Conservation (phyloP, 1,140 invertebrate species). For the Brachionus angularis region DNA sequence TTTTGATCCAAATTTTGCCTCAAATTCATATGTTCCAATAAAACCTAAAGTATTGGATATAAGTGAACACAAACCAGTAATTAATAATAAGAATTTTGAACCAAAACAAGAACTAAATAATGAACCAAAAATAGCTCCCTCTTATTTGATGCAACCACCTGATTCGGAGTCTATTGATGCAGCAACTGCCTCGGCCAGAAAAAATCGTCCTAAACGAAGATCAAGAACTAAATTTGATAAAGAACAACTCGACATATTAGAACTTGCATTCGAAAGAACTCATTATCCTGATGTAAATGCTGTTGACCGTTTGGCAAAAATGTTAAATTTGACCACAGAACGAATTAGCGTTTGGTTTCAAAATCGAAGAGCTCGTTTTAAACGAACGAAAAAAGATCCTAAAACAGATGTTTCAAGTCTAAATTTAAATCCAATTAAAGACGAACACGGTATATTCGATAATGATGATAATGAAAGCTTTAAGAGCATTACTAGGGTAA, state of each 20-base stretch:
- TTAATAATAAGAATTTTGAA: no score
- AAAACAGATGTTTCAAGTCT: background rate
- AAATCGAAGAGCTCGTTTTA: slow-evolving; percentile 41
- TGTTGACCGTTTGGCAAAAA: slow-evolving; percentile 13
- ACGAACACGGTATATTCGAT: background rate
- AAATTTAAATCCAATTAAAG: background rate
- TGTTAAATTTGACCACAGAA: slow-evolving; percentile 32
- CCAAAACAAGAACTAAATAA: background rate
- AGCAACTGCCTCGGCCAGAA: slow-evolving; percentile 23
- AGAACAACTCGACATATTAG: slow-evolving; percentile 36
- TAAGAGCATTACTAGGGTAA: no score
- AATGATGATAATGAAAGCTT: background rate
- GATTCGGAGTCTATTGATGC: slow-evolving; percentile 31
- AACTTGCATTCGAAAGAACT: slow-evolving; percentile 21
- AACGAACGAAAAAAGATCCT: slow-evolving; percentile 38
- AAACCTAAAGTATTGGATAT: no score
- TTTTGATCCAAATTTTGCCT: slow-evolving; percentile 18
- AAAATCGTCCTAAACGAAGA: slow-evolving; percentile 10
- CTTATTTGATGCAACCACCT: slow-evolving; percentile 38
- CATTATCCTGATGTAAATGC: slow-evolving; percentile 43
- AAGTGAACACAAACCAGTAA: no score
- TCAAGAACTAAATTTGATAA: slow-evolving; percentile 42
- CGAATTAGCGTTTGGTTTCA: slow-evolving; percentile 43
- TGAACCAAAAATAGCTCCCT: background rate
- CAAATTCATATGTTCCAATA: no score